Evolutionary conservation across 1,140 invertebrate species (phyloP).

Genomic region (Nebria ingens): DNA sequence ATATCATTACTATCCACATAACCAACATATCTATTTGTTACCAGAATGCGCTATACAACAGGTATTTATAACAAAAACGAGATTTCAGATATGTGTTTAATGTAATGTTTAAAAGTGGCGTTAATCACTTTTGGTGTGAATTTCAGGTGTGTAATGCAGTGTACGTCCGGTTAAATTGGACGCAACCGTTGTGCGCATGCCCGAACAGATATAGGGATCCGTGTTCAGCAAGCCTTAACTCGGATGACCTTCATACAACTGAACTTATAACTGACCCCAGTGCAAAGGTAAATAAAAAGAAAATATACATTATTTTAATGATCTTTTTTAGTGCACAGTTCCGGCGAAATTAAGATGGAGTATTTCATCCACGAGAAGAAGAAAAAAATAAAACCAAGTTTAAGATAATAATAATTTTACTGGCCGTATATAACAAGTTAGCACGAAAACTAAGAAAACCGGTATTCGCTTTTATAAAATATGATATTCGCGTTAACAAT

Average conservation of each 20-base stretch:
- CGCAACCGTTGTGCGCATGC: constrained; percentile 84
- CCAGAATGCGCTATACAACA: constrained; percentile 89
- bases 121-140: constrained; percentile 8
- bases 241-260: constrained; percentile 84
- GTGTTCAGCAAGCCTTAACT: constrained; percentile 77
- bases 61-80: constrained; percentile 37
- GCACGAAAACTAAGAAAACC: no score
- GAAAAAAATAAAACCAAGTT: no score
- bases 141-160: constrained; percentile 82
- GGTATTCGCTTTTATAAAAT: no score
- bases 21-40: constrained; percentile 80
- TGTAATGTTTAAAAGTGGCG: neutral
- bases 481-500: no score
- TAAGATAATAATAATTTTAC: no score
- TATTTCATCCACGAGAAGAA: no score
- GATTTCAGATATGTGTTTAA: neutral
- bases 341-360: no score
- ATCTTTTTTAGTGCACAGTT: no score
- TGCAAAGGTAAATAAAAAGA: constrained; percentile 58
- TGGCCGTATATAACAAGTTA: no score
- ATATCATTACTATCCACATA: constrained; percentile 90
- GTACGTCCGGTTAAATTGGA: constrained; percentile 83
- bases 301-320: no score
- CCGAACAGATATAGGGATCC: constrained; percentile 75
- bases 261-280: constrained; percentile 72